Percentiles rank a stretch among this genome's conserved stretches.
phyloP scores from a whole-genome alignment of 2,888 invertebrate genomes.

The Tupiocoris notatus region DNA sequence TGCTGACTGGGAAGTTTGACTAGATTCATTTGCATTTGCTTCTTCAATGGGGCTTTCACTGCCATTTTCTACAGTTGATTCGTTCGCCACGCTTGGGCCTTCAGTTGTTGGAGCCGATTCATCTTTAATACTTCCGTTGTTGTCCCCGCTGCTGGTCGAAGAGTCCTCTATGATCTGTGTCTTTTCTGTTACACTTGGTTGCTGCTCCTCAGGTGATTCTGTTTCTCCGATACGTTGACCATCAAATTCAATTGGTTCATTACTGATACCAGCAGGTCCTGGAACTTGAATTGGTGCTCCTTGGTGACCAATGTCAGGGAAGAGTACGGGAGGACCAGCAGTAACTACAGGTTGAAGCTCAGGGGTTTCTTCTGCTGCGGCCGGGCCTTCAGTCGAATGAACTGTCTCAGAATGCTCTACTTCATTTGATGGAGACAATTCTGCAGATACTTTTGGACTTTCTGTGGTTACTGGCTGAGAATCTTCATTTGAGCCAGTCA shows the following conservation, averaged over 20 bases:
- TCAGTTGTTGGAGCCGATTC: slow-evolving; percentile 10
- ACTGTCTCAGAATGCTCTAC: slow-evolving; percentile 1
- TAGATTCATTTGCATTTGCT: slow-evolving; percentile 21
- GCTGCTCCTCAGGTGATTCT: neutral
- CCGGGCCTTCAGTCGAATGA: slow-evolving; percentile 12
- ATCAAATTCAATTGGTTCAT: neutral
- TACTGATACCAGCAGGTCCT: slow-evolving; percentile 34
- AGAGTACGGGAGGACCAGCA: slow-evolving; percentile 26
- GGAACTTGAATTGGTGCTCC: slow-evolving; percentile 25
- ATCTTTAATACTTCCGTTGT: neutral
- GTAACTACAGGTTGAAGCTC: slow-evolving; percentile 6
- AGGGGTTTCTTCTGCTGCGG: slow-evolving; percentile 14
- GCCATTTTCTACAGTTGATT: neutral
- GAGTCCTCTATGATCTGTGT: neutral
- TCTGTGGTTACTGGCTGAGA: neutral
- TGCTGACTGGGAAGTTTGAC: slow-evolving; percentile 13
- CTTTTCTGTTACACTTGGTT: neutral
- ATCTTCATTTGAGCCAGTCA: slow-evolving; percentile 13
- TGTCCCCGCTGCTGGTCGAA: neutral
- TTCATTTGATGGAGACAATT: neutral
- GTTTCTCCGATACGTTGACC: slow-evolving; percentile 15
- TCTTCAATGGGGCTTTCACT: neutral
- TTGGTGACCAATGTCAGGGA: slow-evolving; percentile 29
- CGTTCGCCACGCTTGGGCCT: neutral
- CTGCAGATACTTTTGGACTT: neutral